These are phyloP conservation scores for Calameuta pallipes DNA, from an alignment of 2,888 invertebrate species.

Conservation along the genomic window DNA sequence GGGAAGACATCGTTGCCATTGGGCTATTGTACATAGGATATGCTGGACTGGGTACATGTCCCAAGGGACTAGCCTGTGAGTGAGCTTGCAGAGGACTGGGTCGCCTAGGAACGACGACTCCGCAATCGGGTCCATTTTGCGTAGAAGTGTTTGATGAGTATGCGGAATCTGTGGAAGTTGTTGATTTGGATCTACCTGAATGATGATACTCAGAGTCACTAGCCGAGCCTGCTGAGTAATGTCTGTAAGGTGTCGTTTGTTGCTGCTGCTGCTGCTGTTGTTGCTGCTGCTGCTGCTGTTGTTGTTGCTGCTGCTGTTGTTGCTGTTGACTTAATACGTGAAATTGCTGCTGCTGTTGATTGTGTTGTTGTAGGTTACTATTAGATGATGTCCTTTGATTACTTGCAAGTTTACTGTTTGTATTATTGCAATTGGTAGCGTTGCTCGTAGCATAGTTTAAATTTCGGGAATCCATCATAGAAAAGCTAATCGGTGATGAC, in stretches of 20 bases:
- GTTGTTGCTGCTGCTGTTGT: slow-evolving; percentile 49
- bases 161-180: slow-evolving; percentile 73
- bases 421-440: slow-evolving; percentile 49
- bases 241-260: slow-evolving; percentile 70
- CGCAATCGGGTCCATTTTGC: slow-evolving; percentile 75
- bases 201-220: slow-evolving; percentile 73
- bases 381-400: slow-evolving; percentile 49
- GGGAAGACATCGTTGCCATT: slow-evolving; percentile 80
- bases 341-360: slow-evolving; percentile 58
- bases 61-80: slow-evolving; percentile 79
- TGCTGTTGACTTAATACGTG: slow-evolving; percentile 62
- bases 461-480: slow-evolving; percentile 78
- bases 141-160: slow-evolving; percentile 72
- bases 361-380: slow-evolving; percentile 38
- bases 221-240: slow-evolving; percentile 73
- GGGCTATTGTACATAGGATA: slow-evolving; percentile 90
- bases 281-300: slow-evolving; percentile 34
- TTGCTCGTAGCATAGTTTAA: slow-evolving; percentile 73
- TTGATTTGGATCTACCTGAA: slow-evolving; percentile 70
- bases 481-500: slow-evolving; percentile 81
- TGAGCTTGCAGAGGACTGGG: slow-evolving; percentile 78
- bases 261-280: slow-evolving; percentile 65
- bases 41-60: slow-evolving; percentile 81
- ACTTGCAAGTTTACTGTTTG: slow-evolving; percentile 43
- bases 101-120: slow-evolving; percentile 74